phyloP scores from a whole-genome alignment of 1,140 invertebrate species.

The Laupala kohalensis region DNA sequence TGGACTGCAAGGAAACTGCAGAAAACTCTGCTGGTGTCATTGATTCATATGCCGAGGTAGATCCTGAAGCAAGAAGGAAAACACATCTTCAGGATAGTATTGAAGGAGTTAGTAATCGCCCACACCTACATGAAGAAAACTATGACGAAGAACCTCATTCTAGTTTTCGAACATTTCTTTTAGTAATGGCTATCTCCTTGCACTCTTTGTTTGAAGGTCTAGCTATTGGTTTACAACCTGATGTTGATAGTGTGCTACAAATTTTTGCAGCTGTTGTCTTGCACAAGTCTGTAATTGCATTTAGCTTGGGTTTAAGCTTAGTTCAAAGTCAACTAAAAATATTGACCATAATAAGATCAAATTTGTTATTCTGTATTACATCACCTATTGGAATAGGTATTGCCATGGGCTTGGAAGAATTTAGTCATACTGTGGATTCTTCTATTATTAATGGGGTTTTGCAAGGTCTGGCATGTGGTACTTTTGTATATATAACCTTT shows the following conservation, averaged over 20 bases:
- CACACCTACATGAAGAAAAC: conserved; percentile 1
- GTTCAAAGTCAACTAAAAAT: conserved; percentile 36
- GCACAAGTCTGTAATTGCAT: conserved; percentile 46
- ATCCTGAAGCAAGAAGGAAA: background rate
- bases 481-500: conserved; percentile 55
- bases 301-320: conserved; percentile 45
- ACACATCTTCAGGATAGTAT: background rate
- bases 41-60: background rate
- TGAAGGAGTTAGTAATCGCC: conserved; percentile 17
- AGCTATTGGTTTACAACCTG: conserved; percentile 39
- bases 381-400: conserved; percentile 36
- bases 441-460: conserved; percentile 35
- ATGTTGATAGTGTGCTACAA: conserved; percentile 27
- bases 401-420: conserved; percentile 29
- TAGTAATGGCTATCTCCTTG: conserved; percentile 35
- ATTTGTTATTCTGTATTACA: conserved; percentile 37
- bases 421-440: conserved; percentile 22
- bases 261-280: conserved; percentile 43
- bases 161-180: conserved; percentile 29
- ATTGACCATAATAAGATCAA: conserved; percentile 26
- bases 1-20: conserved; percentile 27
- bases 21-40: background rate
- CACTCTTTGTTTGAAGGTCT: conserved; percentile 46
- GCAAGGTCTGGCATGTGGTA: conserved; percentile 48
- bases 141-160: conserved; percentile 23